A percentile compares a stretch with the other conserved stretches of the same genome.
These are phyloP conservation scores for Cynopterus brachyotis DNA, from an alignment of 2,113 vertebrate genomes.

Conservation along the genomic window DNA sequence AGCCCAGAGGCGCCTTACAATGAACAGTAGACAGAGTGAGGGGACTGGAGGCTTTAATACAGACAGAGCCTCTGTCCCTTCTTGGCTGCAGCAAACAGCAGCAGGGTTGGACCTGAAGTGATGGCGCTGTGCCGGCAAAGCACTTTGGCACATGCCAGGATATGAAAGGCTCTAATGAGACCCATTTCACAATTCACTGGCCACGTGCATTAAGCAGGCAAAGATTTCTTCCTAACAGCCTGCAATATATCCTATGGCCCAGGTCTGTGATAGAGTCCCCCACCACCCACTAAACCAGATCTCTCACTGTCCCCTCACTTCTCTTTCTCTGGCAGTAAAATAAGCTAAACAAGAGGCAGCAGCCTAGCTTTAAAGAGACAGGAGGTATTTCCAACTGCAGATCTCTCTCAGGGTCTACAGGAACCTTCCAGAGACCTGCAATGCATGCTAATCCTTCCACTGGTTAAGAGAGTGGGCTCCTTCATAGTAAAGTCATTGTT, in stretches of 20 bases:
- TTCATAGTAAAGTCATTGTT: conserved; percentile 78
- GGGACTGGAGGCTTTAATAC: conserved; percentile 42
- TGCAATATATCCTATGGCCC: not conserved
- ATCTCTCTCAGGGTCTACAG: conserved; percentile 54
- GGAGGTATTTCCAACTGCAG: conserved; percentile 45
- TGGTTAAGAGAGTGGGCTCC: conserved; percentile 56
- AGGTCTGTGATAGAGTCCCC: not conserved
- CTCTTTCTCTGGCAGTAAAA: conserved; percentile 5
- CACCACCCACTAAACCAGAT: not conserved
- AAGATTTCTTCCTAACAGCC: conserved; percentile 46
- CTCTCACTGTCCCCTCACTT: not conserved
- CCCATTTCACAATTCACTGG: conserved; percentile 77
- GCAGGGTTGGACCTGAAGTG: conserved; percentile 71
- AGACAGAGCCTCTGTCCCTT: conserved; percentile 75
- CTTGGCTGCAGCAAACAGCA: conserved; percentile 61
- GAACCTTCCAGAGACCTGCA: conserved; percentile 67
- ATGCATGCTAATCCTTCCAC: conserved; percentile 75
- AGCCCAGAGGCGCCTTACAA: conserved; percentile 62
- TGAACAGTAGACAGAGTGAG: conserved; percentile 72
- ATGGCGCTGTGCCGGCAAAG: conserved; percentile 72
- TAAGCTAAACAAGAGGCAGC: not conserved
- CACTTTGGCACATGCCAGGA: conserved; percentile 77
- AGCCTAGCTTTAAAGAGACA: conserved; percentile 49
- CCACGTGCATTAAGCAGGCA: conserved; percentile 71
- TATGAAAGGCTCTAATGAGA: conserved; percentile 78